Conservation (phyloP, 1,140 invertebrate genomes). For the Pogonomyrmex californicus region DNA sequence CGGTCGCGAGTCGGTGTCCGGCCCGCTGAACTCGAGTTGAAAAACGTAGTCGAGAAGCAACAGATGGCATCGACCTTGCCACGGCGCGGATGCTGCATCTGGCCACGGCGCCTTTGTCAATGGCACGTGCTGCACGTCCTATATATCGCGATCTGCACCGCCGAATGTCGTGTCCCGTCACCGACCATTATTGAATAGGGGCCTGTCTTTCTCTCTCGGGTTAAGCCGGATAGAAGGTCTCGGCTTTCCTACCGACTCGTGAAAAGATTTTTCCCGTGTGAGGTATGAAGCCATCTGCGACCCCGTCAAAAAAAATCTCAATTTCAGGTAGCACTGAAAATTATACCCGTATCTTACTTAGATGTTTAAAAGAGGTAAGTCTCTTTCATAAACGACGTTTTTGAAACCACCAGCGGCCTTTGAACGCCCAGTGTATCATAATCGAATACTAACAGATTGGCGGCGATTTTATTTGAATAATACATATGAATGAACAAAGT, state of each 20-base stretch:
- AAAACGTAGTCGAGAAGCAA: conserved; percentile 55
- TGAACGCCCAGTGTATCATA: conserved; percentile 12
- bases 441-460: conserved; percentile 18
- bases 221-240: conserved; percentile 48
- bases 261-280: conserved; percentile 55
- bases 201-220: conserved; percentile 10
- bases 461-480: conserved; percentile 5
- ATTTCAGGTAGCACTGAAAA: conserved; percentile 60
- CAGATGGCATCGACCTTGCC: conserved; percentile 66
- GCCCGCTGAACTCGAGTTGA: neutral
- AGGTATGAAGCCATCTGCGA: conserved; percentile 48
- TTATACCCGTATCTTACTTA: conserved; percentile 19
- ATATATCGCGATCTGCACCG: conserved; percentile 48
- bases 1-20: conserved; percentile 35
- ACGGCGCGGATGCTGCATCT: conserved; percentile 61
- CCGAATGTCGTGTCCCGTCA: conserved; percentile 52
- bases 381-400: conserved; percentile 38
- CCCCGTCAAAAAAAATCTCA: conserved; percentile 41
- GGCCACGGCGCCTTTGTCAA: conserved; percentile 59
- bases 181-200: conserved; percentile 23
- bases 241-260: conserved; percentile 47
- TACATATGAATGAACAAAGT: neutral
- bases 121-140: conserved; percentile 60
- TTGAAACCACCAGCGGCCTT: conserved; percentile 25
- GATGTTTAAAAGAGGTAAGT: neutral